phyloP scores from a whole-genome alignment of 2,113 vertebrate species.

The Seriola quinqueradiata region DNA sequence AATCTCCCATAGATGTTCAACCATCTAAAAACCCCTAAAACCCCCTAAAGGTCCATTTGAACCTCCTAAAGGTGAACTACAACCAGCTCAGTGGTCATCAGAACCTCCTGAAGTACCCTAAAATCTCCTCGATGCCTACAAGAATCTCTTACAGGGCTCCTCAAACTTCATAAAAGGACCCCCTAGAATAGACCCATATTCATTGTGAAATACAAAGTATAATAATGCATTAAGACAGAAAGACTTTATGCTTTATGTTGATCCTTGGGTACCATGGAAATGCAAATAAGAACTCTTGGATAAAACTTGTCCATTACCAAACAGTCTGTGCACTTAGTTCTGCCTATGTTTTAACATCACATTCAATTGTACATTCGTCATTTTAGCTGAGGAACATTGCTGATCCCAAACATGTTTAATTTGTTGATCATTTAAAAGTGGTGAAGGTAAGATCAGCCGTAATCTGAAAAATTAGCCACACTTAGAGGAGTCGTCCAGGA shows the following conservation, averaged over 20 bases:
- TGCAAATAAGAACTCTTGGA: neutral
- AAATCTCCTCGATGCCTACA: neutral
- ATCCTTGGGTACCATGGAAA: neutral
- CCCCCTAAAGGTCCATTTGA: neutral
- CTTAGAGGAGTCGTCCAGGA: neutral
- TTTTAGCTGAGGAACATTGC: neutral
- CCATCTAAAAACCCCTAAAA: neutral
- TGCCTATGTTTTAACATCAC: neutral
- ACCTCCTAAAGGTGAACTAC: neutral
- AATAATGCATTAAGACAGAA: too few species aligned
- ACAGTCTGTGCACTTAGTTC: too few species aligned
- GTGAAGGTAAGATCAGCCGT: neutral
- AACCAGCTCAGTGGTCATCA: neutral
- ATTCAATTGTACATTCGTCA: neutral
- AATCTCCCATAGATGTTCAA: neutral
- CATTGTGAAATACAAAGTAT: too few species aligned
- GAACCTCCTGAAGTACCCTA: neutral
- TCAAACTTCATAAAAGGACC: neutral
- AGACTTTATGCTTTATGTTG: neutral
- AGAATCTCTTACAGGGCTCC: neutral
- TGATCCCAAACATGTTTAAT: neutral
- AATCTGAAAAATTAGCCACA: constrained; percentile 13
- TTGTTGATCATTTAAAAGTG: neutral
- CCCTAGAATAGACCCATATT: neutral
- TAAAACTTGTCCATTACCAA: neutral